Evolutionary conservation across 2,113 vertebrate species (phyloP).

Genomic region (Tragelaphus imberbis): DNA sequence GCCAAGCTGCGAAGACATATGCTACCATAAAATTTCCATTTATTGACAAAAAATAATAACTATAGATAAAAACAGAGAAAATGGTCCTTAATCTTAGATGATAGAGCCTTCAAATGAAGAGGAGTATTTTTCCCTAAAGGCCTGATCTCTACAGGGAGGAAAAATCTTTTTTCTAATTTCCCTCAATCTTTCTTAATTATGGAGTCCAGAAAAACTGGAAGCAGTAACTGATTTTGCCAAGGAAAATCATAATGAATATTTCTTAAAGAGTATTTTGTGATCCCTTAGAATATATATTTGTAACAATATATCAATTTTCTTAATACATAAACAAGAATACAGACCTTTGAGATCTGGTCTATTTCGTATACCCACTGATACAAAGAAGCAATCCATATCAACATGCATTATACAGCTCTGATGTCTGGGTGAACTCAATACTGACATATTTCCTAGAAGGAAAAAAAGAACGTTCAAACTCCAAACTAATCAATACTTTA

Average conservation of each 20-base stretch:
- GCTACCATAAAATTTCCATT: neutral
- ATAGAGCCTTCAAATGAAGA: neutral
- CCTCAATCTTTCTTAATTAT: neutral
- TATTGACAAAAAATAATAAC: neutral
- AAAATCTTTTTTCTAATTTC: neutral
- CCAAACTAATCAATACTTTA: constrained; percentile 57
- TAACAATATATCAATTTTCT: constrained; percentile 7
- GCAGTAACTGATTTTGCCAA: neutral
- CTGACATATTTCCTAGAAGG: constrained; percentile 80
- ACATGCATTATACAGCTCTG: constrained; percentile 95
- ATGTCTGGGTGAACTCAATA: constrained; percentile 79
- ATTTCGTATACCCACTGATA: constrained; percentile 95
- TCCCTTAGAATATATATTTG: neutral
- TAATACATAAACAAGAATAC: constrained; percentile 68
- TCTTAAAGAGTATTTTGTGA: neutral
- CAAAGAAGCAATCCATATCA: constrained; percentile 99
- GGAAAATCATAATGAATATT: neutral
- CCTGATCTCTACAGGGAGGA: neutral
- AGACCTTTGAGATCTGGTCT: constrained; percentile 94
- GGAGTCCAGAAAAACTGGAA: neutral
- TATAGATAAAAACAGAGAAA: neutral
- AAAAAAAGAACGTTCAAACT: constrained; percentile 76
- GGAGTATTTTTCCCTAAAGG: neutral
- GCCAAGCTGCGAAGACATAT: neutral
- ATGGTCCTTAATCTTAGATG: neutral